Percentiles rank a stretch among this genome's conserved stretches.
Conservation (phyloP, 2,113 vertebrate species). For the Pampusana beccarii region DNA sequence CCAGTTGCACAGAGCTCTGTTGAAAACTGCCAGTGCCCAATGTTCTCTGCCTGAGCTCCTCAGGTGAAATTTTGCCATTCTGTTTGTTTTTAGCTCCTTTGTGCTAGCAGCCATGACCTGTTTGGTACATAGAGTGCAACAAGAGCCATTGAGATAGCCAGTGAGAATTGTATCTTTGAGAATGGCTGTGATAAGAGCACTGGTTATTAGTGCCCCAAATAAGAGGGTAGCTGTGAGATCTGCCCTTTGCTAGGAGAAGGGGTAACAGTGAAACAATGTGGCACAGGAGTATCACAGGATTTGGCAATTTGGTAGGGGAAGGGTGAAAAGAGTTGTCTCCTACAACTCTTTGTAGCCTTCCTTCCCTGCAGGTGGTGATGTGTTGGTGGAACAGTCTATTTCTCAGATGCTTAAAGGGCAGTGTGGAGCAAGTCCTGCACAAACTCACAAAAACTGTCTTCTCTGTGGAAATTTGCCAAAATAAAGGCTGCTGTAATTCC, state of each 20-base stretch:
- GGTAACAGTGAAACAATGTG: neutral
- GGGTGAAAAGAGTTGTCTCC: neutral
- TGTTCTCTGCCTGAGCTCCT: neutral
- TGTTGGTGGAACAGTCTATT: neutral
- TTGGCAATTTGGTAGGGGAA: neutral
- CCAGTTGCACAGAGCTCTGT: neutral
- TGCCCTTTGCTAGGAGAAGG: neutral
- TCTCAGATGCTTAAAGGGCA: accelerated
- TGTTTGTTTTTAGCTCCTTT: neutral
- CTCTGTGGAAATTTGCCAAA: neutral
- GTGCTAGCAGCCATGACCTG: neutral
- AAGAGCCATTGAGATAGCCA: neutral
- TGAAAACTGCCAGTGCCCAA: neutral
- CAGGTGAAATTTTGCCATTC: neutral
- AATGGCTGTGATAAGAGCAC: neutral
- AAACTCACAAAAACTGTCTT: neutral
- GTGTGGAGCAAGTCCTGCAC: neutral
- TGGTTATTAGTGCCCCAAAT: neutral
- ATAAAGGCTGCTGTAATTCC: neutral
- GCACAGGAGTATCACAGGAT: neutral
- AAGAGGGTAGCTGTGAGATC: neutral
- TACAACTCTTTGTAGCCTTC: neutral
- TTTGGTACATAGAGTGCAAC: neutral
- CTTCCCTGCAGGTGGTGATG: neutral
- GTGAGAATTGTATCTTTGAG: neutral